phyloP scores from a whole-genome alignment of 2,797 vertebrate species.

The Crax fasciolata region DNA sequence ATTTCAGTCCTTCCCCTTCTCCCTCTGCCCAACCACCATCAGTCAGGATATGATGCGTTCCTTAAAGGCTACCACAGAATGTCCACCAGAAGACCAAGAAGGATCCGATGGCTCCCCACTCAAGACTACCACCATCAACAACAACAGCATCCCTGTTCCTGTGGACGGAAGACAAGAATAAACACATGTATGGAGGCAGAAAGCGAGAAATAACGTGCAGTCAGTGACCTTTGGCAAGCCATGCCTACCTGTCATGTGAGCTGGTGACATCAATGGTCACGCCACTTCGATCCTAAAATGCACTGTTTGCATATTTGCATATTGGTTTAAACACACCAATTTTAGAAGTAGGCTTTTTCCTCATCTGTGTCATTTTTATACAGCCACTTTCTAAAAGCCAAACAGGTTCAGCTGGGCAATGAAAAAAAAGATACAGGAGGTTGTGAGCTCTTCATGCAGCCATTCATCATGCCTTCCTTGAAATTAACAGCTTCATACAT shows the following conservation, averaged over 20 bases:
- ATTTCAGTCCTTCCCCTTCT: neutral
- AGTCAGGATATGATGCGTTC: neutral
- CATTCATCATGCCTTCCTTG: neutral
- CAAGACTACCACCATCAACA: neutral
- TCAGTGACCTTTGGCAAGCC: neutral
- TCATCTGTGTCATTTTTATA: neutral
- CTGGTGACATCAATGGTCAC: neutral
- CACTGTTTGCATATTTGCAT: neutral
- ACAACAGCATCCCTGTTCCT: neutral
- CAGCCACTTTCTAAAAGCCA: neutral
- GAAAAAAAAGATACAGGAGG: neutral
- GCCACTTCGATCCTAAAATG: fast-evolving
- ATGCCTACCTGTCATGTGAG: neutral
- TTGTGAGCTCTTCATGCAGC: neutral
- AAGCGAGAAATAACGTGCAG: neutral
- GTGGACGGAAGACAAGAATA: neutral
- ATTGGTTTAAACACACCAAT: neutral
- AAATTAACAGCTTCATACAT: slow-evolving; percentile 14
- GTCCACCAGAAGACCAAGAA: neutral
- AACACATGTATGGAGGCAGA: neutral
- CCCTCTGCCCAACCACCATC: fast-evolving
- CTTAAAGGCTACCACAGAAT: neutral
- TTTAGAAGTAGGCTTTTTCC: neutral
- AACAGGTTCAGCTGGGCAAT: neutral
- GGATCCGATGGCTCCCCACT: fast-evolving